phyloP scores from a whole-genome alignment of 2,113 vertebrate species.

The Balaeniceps rex region DNA sequence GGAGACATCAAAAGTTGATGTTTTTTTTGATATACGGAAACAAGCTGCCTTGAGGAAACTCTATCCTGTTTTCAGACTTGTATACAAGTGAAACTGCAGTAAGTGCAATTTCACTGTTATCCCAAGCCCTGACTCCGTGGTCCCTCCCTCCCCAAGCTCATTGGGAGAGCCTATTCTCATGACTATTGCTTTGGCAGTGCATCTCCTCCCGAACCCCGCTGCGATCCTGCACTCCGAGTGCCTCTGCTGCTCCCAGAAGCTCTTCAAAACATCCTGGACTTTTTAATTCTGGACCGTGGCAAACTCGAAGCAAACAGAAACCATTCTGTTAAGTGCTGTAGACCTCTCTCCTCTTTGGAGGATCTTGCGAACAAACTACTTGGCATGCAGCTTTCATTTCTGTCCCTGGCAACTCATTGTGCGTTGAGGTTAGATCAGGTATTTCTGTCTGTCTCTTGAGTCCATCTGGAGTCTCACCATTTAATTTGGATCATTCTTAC shows the following conservation, averaged over 20 bases:
- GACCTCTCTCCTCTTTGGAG: neutral
- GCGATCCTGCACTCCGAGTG: fast-evolving
- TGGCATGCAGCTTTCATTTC: constrained; percentile 2
- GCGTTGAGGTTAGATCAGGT: neutral
- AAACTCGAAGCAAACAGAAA: neutral
- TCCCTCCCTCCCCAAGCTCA: neutral
- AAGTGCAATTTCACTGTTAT: neutral
- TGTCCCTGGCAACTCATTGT: neutral
- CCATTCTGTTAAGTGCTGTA: neutral
- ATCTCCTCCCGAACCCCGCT: neutral
- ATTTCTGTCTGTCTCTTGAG: neutral
- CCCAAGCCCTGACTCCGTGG: neutral
- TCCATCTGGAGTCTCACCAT: neutral
- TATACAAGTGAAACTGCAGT: neutral
- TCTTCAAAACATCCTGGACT: neutral
- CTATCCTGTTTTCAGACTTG: neutral
- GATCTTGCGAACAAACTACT: neutral
- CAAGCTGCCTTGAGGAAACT: neutral
- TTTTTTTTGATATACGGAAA: neutral
- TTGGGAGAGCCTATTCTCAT: neutral
- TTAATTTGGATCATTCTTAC: constrained; percentile 22
- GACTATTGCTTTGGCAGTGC: fast-evolving
- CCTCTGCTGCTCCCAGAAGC: neutral
- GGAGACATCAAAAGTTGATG: neutral
- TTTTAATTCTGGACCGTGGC: neutral